A percentile compares a stretch with the other conserved stretches of the same genome.
Conservation (phyloP, 2,113 vertebrate species). For the Sander vitreus region DNA sequence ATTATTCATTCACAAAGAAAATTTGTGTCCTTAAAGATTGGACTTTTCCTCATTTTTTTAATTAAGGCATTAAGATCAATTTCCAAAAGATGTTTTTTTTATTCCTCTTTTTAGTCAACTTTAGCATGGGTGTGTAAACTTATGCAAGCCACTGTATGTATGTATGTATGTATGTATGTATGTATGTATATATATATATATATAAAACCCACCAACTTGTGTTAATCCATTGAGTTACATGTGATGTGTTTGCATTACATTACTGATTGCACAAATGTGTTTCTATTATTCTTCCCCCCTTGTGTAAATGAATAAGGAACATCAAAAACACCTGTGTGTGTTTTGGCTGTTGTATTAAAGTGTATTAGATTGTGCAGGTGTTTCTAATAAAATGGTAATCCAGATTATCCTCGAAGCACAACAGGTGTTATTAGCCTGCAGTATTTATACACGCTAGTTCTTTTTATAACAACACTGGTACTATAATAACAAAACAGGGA, state of each 20-base stretch:
- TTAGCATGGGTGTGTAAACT: no score
- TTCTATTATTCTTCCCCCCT: background rate
- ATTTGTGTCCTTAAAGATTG: no score
- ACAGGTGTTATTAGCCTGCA: background rate
- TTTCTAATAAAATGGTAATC: constrained; percentile 4
- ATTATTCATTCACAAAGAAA: no score
- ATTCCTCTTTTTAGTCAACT: no score
- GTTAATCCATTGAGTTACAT: background rate
- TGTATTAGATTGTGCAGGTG: background rate
- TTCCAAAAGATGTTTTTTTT: no score
- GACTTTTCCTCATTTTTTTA: no score
- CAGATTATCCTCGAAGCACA: background rate
- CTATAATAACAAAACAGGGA: background rate
- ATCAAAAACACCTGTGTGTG: background rate
- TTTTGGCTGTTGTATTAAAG: background rate
- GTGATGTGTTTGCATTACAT: background rate
- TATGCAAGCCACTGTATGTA: no score
- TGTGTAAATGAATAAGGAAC: background rate
- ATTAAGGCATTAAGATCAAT: no score
- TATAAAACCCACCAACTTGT: background rate
- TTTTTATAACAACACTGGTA: background rate
- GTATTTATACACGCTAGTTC: background rate
- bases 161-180: no score
- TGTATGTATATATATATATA: no score
- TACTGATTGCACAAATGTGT: background rate